Percentiles rank a stretch among this genome's conserved stretches.
These are phyloP conservation scores for Apogon talboti DNA, from an alignment of 2,797 vertebrate species.

Conservation along the genomic window DNA sequence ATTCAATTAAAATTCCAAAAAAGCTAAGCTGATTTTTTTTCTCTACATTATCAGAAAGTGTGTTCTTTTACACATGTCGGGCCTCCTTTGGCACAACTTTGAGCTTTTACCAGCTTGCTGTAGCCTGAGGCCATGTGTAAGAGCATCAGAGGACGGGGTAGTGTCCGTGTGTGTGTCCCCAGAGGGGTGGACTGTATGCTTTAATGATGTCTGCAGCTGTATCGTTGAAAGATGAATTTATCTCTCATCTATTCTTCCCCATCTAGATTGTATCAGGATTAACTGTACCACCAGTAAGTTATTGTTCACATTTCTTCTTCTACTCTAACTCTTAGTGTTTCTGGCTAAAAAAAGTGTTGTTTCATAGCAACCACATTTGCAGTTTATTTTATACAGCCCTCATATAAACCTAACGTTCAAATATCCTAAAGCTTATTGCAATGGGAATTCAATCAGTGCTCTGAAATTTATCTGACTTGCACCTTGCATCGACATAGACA, in stretches of 20 bases:
- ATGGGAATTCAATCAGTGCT: conserved; percentile 15
- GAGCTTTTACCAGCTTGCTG: conserved; percentile 47
- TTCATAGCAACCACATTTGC: conserved; percentile 27
- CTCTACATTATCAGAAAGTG: conserved; percentile 9
- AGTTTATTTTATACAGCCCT: conserved; percentile 36
- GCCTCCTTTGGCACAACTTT: conserved; percentile 29
- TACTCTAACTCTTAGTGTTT: conserved; percentile 53
- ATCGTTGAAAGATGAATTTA: conserved; percentile 99
- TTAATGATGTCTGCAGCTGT: conserved; percentile 99
- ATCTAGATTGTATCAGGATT: conserved; percentile 99
- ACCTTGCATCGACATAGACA: conserved; percentile 22
- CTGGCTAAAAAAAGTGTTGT: conserved; percentile 30
- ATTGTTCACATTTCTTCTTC: conserved; percentile 90
- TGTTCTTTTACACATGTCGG: conserved; percentile 25
- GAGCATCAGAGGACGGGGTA: conserved; percentile 87
- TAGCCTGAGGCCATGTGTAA: conserved; percentile 56
- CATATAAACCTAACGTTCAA: conserved; percentile 25
- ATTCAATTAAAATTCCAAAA: no score
- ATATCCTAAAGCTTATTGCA: conserved; percentile 5
- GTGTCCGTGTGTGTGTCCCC: conserved; percentile 94
- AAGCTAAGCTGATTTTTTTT: conserved; percentile 14
- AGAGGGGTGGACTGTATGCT: conserved; percentile 94
- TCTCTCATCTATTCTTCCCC: conserved; percentile 99
- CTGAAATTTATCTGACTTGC: conserved; percentile 43
- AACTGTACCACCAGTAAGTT: conserved; percentile 99